Evolutionary conservation across 2,888 invertebrate species (phyloP).

Genomic region (Agrotis clavis): DNA sequence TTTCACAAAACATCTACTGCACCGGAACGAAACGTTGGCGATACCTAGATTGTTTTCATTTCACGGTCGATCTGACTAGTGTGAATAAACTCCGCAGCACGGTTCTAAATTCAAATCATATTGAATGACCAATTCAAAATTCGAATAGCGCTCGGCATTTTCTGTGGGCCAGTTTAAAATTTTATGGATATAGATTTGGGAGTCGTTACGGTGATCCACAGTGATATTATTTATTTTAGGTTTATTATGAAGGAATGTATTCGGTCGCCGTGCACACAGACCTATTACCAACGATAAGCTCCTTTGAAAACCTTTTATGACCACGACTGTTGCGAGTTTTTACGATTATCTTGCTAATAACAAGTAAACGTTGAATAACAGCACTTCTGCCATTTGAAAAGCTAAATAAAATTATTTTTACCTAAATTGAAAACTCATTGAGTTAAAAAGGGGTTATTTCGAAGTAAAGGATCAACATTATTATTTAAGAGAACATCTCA

Average conservation of each 20-base stretch:
- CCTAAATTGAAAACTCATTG: slow-evolving; percentile 3
- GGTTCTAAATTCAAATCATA: slow-evolving; percentile 77
- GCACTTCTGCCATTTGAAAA: slow-evolving; percentile 18
- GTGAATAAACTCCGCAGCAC: slow-evolving; percentile 75
- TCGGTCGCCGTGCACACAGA: slow-evolving; percentile 2
- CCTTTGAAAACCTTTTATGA: slow-evolving; percentile 40
- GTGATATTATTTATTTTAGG: slow-evolving; percentile 52
- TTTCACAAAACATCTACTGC: slow-evolving; percentile 48
- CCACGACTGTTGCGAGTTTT: slow-evolving; percentile 16
- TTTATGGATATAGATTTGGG: slow-evolving; percentile 60
- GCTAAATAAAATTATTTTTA: slow-evolving; percentile 3
- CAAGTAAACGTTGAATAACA: slow-evolving; percentile 14
- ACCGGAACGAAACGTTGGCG: slow-evolving; percentile 64
- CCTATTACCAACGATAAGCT: slow-evolving; percentile 14
- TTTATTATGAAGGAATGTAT: slow-evolving; percentile 36
- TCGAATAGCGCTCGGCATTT: slow-evolving; percentile 72
- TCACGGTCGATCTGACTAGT: slow-evolving; percentile 76
- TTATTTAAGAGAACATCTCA: slow-evolving; percentile 2
- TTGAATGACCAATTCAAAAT: slow-evolving; percentile 74
- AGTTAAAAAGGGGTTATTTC: slow-evolving; percentile 1
- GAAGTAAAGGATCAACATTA: slow-evolving; percentile 1
- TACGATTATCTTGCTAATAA: slow-evolving; percentile 26
- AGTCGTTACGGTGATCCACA: slow-evolving; percentile 47
- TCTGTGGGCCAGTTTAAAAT: slow-evolving; percentile 57
- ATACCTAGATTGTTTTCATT: slow-evolving; percentile 72